Conservation (phyloP, 1,140 invertebrate species). For the Papilio glaucus region DNA sequence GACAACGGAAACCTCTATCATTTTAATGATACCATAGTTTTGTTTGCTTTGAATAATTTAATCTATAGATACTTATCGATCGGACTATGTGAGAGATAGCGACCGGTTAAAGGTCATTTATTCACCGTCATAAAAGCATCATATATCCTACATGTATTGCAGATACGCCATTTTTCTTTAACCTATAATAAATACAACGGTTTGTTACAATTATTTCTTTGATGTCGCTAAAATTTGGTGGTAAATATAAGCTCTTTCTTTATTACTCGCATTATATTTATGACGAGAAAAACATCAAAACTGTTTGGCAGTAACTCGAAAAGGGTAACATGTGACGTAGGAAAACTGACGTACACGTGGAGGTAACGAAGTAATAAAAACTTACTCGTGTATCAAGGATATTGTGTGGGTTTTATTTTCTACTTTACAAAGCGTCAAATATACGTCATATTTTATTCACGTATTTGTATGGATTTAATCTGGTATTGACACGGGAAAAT, state of each 20-base stretch:
- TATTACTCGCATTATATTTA: conserved; percentile 14
- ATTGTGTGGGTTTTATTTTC: neutral
- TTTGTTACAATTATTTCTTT: neutral
- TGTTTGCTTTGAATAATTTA: too few relatives aligned
- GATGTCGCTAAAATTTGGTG: neutral
- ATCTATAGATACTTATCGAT: too few relatives aligned
- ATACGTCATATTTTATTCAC: neutral
- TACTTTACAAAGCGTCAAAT: neutral
- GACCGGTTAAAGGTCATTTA: too few relatives aligned
- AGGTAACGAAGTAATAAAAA: conserved; percentile 14
- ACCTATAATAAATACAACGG: too few relatives aligned
- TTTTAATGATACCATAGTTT: too few relatives aligned
- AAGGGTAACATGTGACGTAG: neutral
- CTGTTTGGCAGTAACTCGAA: neutral
- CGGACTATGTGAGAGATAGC: too few relatives aligned
- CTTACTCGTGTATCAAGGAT: neutral
- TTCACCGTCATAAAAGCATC: too few relatives aligned
- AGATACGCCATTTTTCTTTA: neutral
- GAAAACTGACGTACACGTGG: neutral
- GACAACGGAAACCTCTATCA: too few relatives aligned
- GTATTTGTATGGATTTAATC: too few relatives aligned
- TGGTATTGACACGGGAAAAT: too few relatives aligned
- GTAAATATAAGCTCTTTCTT: neutral
- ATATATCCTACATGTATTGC: too few relatives aligned
- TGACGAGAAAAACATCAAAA: conserved; percentile 3